Evolutionary conservation across 2,113 vertebrate species (phyloP).

Genomic region (Rhizomys pruinosus): DNA sequence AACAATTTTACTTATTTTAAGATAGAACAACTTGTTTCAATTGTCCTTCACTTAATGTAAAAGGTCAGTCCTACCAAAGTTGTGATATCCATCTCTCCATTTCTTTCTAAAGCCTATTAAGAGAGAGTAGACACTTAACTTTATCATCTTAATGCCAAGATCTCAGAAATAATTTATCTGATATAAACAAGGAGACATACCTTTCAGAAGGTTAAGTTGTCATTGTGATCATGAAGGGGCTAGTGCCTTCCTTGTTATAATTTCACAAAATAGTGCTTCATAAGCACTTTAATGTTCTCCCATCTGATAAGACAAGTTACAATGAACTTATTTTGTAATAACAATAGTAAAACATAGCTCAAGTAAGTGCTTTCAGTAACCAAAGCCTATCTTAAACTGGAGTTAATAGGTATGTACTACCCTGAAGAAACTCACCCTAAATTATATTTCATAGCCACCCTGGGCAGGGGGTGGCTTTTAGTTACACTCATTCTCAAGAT

Average conservation of each 20-base stretch:
- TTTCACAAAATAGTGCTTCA: constrained; percentile 32
- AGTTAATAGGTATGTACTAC: background rate
- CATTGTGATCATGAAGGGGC: constrained; percentile 14
- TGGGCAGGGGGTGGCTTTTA: background rate
- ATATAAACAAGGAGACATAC: constrained; percentile 58
- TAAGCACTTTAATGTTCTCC: background rate
- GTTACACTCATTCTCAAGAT: background rate
- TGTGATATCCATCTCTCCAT: constrained; percentile 62
- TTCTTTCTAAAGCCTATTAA: constrained; percentile 73
- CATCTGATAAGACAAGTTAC: constrained; percentile 22
- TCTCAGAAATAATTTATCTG: constrained; percentile 54
- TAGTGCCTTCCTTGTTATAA: background rate
- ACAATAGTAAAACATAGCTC: background rate
- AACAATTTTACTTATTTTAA: constrained; percentile 62
- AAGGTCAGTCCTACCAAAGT: constrained; percentile 65
- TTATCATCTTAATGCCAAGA: constrained; percentile 70
- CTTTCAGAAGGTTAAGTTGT: constrained; percentile 26
- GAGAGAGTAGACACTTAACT: constrained; percentile 55
- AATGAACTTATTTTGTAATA: constrained; percentile 38
- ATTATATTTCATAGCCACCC: background rate
- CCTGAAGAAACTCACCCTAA: background rate
- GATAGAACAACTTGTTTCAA: constrained; percentile 28
- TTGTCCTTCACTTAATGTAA: constrained; percentile 67
- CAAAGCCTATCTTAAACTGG: background rate
- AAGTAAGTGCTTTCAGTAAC: background rate